Evolutionary conservation across 2,888 invertebrate genomes (phyloP).

Genomic region (Deladenus siricidicola): DNA sequence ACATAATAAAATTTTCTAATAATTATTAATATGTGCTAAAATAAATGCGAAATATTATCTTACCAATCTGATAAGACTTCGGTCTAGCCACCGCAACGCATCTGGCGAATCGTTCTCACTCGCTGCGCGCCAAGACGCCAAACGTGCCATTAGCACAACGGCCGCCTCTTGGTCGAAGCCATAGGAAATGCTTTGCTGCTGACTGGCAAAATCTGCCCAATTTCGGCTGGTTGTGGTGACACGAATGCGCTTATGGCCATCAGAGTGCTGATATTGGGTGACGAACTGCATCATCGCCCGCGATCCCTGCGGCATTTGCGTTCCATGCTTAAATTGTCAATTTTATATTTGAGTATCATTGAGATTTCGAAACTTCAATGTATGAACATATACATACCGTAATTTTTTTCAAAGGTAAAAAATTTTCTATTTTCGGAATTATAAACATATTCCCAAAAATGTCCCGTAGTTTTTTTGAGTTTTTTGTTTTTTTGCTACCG

Average conservation of each 20-base stretch:
- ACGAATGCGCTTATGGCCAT: constrained; percentile 83
- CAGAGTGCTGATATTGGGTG: constrained; percentile 94
- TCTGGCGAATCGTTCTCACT: constrained; percentile 79
- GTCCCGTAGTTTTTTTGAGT: no score
- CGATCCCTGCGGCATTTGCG: constrained; percentile 69
- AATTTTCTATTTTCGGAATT: neutral
- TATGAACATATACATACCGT: no score
- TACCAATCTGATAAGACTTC: constrained; percentile 90
- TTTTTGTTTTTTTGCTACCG: no score
- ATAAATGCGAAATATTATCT: neutral
- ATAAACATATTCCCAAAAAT: neutral
- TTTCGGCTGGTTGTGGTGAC: constrained; percentile 93
- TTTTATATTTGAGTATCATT: no score
- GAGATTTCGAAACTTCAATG: no score
- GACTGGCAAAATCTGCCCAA: constrained; percentile 82
- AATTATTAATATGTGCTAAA: neutral
- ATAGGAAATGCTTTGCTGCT: constrained; percentile 57
- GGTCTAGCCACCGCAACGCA: constrained; percentile 93
- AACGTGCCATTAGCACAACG: constrained; percentile 89
- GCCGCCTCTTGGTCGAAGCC: constrained; percentile 75
- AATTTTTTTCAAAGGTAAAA: neutral
- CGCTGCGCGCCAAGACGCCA: constrained; percentile 83
- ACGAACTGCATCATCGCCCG: constrained; percentile 95
- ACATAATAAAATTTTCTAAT: constrained; percentile 8
- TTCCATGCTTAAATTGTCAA: constrained; percentile 72